Evolutionary conservation across 2,888 invertebrate genomes (phyloP).

Genomic region (Aphidoletes aphidimyza): DNA sequence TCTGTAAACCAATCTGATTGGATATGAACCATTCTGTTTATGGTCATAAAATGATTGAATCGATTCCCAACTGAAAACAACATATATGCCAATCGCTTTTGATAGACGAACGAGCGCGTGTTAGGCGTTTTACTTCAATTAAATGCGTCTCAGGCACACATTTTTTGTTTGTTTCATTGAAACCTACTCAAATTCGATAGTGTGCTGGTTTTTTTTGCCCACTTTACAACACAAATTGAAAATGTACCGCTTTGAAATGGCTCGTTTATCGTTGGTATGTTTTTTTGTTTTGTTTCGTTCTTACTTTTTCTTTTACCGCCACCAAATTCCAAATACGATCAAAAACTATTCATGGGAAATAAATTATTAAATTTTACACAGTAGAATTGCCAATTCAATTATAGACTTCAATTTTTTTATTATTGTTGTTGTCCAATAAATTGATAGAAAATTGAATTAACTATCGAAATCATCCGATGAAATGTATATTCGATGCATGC

Average conservation of each 20-base stretch:
- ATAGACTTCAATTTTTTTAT: too few relatives aligned
- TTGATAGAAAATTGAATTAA: background rate
- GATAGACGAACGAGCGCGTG: constrained; percentile 22
- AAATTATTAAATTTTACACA: too few relatives aligned
- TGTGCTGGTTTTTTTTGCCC: too few relatives aligned
- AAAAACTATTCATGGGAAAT: too few relatives aligned
- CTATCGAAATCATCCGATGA: too few relatives aligned
- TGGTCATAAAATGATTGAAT: constrained; percentile 18
- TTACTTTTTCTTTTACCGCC: background rate
- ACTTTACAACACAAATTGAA: constrained; percentile 5
- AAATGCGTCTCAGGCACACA: background rate
- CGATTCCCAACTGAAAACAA: constrained; percentile 32
- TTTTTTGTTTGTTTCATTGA: too few relatives aligned
- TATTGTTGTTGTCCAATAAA: too few relatives aligned
- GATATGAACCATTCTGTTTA: background rate
- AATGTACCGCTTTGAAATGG: background rate
- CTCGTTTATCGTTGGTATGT: background rate
- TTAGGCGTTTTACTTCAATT: constrained; percentile 29
- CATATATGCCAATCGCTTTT: constrained; percentile 11
- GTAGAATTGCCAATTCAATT: too few relatives aligned
- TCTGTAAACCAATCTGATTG: background rate
- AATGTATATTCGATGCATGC: too few relatives aligned
- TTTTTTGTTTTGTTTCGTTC: background rate
- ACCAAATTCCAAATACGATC: too few relatives aligned
- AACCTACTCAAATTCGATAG: constrained; percentile 13